These are phyloP conservation scores for Bovichtus diacanthus DNA, from an alignment of 2,797 vertebrate genomes.

Conservation along the genomic window DNA sequence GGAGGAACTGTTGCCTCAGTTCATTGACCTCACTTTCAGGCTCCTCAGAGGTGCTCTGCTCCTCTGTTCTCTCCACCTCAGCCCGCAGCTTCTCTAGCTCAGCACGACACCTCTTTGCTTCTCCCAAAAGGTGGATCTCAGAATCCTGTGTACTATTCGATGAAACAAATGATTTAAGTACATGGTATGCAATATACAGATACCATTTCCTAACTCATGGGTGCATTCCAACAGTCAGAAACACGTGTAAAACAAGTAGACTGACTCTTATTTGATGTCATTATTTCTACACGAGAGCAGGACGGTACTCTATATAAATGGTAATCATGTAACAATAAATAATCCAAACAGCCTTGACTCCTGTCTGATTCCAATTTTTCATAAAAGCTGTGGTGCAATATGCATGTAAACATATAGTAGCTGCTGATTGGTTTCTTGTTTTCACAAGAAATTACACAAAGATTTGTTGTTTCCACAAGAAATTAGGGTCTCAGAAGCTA, in stretches of 20 bases:
- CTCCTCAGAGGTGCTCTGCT: conserved; percentile 81
- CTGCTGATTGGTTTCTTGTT: conserved; percentile 4
- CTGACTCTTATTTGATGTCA: not conserved
- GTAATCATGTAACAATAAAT: not conserved
- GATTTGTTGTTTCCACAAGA: conserved; percentile 12
- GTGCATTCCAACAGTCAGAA: not conserved
- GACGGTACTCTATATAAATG: not conserved
- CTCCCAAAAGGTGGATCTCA: conserved; percentile 86
- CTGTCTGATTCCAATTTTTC: not conserved
- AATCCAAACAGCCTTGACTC: not conserved
- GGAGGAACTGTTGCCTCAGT: conserved; percentile 90
- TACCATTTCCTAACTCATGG: not conserved
- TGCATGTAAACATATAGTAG: not conserved
- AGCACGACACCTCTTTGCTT: conserved; percentile 83
- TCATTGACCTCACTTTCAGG: conserved; percentile 86
- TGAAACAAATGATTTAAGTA: conserved; percentile 12
- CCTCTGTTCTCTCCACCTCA: conserved; percentile 84
- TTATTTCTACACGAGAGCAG: conserved; percentile 1
- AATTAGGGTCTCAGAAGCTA: conserved; percentile 14
- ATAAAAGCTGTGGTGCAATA: not conserved
- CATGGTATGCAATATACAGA: not conserved
- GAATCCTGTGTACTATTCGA: conserved; percentile 88
- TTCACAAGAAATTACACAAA: not conserved
- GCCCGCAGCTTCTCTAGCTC: conserved; percentile 84
- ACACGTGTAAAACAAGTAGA: not conserved